Evolutionary conservation across 2,888 invertebrate species (phyloP).

Genomic region (Reticulitermes lucifugus): DNA sequence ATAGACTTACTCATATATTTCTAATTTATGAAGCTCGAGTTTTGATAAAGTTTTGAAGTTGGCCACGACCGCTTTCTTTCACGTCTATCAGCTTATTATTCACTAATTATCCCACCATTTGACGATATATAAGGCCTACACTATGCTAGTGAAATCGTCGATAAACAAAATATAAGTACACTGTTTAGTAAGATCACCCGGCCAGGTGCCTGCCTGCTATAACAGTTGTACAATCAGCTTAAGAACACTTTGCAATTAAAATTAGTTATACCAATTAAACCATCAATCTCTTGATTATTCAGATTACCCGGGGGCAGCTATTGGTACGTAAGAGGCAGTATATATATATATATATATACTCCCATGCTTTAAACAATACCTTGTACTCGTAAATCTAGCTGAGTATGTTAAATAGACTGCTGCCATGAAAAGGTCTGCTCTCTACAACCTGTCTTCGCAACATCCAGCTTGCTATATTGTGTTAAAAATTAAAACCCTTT

Average conservation of each 20-base stretch:
- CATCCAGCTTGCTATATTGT: neutral
- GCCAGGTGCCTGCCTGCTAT: no score
- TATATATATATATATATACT: neutral
- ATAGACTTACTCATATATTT: no score
- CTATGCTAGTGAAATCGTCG: no score
- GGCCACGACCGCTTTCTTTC: no score
- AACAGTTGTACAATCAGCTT: neutral
- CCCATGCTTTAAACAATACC: neutral
- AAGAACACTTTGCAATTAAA: neutral
- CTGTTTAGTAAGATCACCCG: no score
- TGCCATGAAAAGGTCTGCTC: neutral
- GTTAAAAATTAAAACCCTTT: neutral
- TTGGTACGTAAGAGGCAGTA: neutral
- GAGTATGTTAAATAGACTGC: neutral
- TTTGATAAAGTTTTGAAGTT: no score
- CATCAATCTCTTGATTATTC: constrained; percentile 23
- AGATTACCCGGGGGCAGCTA: neutral
- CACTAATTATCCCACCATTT: no score
- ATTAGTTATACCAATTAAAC: constrained; percentile 17
- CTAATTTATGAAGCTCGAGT: no score
- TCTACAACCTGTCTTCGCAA: neutral
- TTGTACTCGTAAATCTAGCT: neutral
- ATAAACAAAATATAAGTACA: no score
- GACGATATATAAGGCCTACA: no score
- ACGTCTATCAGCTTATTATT: no score